Percentiles rank a stretch among this genome's conserved stretches.
Conservation (phyloP, 2,113 vertebrate genomes). For the Cygnus buccinator region DNA sequence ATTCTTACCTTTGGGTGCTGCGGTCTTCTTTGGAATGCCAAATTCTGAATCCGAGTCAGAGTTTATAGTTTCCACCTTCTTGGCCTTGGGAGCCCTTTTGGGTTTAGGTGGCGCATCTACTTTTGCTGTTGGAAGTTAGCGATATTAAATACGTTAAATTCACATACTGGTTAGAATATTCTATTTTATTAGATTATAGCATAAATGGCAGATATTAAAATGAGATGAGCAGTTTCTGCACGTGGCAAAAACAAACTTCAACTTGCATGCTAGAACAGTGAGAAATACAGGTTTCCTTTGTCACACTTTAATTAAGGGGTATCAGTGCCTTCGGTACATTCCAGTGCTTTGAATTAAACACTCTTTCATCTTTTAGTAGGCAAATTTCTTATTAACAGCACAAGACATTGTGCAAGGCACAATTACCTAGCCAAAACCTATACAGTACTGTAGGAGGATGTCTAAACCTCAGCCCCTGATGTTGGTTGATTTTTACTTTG, state of each 20-base stretch:
- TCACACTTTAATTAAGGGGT: neutral
- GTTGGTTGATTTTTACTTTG: too few relatives aligned
- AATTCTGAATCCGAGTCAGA: slow-evolving; percentile 96
- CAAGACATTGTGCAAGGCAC: too few relatives aligned
- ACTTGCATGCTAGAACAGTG: neutral
- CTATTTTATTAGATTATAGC: neutral
- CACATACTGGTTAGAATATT: neutral
- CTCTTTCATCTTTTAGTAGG: neutral
- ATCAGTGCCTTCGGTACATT: neutral
- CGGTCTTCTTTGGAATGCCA: slow-evolving; percentile 85
- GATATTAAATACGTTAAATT: neutral
- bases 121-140: slow-evolving; percentile 80
- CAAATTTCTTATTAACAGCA: too few relatives aligned
- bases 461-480: too few relatives aligned
- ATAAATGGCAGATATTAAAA: neutral
- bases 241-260: neutral
- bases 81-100: slow-evolving; percentile 88
- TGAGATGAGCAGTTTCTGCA: neutral
- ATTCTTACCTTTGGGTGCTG: slow-evolving; percentile 84
- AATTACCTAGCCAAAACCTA: too few relatives aligned
- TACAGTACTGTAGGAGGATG: too few relatives aligned
- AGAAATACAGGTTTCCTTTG: neutral
- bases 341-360: neutral
- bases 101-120: slow-evolving; percentile 84
- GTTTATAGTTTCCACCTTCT: slow-evolving; percentile 89